A percentile compares a stretch with the other conserved stretches of the same genome.
phyloP scores from a whole-genome alignment of 2,113 vertebrate genomes.

The Anthoscopus minutus region DNA sequence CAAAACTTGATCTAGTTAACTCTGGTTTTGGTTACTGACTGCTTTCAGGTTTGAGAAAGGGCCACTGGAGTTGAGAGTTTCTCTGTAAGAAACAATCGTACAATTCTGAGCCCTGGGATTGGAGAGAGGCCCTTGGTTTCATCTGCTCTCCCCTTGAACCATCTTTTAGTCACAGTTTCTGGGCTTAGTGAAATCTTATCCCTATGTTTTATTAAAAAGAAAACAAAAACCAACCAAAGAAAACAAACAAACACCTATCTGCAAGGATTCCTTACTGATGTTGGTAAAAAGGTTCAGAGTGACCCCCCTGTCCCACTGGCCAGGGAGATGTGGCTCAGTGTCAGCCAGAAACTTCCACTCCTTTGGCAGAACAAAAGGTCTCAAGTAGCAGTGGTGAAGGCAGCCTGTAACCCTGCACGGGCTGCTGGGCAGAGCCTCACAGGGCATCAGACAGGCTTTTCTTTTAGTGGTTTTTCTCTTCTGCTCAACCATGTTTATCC shows the following conservation, averaged over 20 bases:
- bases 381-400: accelerated
- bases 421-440: background rate
- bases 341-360: background rate
- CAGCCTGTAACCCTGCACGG: background rate
- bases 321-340: background rate
- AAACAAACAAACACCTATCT: background rate
- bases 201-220: background rate
- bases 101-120: background rate
- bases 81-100: background rate
- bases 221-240: background rate
- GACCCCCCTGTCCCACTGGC: background rate
- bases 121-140: background rate
- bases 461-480: background rate
- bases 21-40: background rate
- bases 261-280: background rate
- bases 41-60: background rate
- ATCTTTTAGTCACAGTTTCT: background rate
- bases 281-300: background rate
- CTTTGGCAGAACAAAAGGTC: background rate
- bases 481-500: background rate
- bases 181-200: background rate
- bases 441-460: background rate
- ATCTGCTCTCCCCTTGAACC: background rate
- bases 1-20: background rate
- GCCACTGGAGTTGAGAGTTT: background rate